Conservation (phyloP, 2,797 vertebrate genomes). For the Peromyscus melanophrys region DNA sequence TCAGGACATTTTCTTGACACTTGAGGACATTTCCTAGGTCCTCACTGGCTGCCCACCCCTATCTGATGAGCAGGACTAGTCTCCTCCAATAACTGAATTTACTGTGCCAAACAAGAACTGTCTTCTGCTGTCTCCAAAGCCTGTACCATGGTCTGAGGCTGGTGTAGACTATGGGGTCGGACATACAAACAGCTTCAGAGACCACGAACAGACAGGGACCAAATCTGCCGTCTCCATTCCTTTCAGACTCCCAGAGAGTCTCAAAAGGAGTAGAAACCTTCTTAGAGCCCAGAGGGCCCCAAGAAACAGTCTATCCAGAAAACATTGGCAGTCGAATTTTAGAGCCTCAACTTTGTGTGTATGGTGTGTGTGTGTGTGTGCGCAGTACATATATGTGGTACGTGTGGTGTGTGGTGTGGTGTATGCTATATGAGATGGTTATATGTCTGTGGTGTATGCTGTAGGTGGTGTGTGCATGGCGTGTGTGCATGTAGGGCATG, state of each 20-base stretch:
- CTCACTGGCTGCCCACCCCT: not conserved
- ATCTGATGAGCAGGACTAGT: not conserved
- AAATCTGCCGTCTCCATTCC: not conserved
- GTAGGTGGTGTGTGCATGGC: not conserved
- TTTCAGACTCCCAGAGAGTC: not conserved
- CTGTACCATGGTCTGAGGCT: not conserved
- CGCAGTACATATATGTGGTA: too few relatives aligned
- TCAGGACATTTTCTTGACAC: too few relatives aligned
- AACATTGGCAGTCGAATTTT: rapidly evolving
- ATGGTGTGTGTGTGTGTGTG: not conserved
- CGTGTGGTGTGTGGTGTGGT: not conserved
- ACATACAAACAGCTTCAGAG: not conserved
- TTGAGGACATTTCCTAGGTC: not conserved
- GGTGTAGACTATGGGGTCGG: not conserved
- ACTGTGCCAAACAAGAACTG: not conserved
- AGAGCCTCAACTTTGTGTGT: not conserved
- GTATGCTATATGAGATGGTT: not conserved
- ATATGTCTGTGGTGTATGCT: not conserved
- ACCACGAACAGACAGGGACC: not conserved
- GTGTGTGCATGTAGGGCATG: not conserved
- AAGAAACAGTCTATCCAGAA: not conserved
- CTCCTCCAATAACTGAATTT: not conserved
- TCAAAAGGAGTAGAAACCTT: not conserved
- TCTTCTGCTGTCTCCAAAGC: not conserved
- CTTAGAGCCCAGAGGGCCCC: too few relatives aligned